Base-by-base conservation (phyloP, 2,888 invertebrate species). In the Liopterus haemorrhoidalis region DNA sequence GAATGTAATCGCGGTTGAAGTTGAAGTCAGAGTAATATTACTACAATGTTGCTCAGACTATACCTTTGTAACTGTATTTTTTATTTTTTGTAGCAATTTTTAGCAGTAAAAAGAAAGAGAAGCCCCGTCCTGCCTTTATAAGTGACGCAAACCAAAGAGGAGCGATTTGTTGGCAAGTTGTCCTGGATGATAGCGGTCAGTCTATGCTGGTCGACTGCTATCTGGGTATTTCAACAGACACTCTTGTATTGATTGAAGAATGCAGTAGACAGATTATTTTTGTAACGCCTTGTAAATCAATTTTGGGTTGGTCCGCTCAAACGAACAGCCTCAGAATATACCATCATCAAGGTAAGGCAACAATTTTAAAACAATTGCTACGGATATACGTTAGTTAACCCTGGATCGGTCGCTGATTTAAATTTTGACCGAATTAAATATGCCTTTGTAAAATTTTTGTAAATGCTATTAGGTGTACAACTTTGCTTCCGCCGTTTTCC, bases 151-250 rank as follows among this genome's bases (percentile, higher is more conserved):
- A 70, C 54, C 82, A 74, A 64, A 76, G 76, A 50, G 90, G 89
- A 11, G 89, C 89, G 4, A 78, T 90, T 53, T 82, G 86, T 56
- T 91, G 88, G 82, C 83, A 85, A 62, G 85, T 89, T 38, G 76
- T 82, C 61, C 66, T 82, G 36, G 81, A 82, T 54, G 82, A 79
- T 62, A 81, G 82, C 64, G 81, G 70, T 62, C 81, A 80, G 68
- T 77, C 64, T 8, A 67, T 66, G 50, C 68, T 76, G 33, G 72
- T 89, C 14, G 87, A 88, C 54, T 86, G 89, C 61, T 81, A 85
- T 52, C 74, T 94, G 59, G 93, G 88, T 1, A 80, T 95, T 44
- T 92, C 92, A 3, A 78, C 84, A 0, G 94, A 95, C 61, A 85
- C 85, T 1, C 71, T 95, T 37, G 90, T 93, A 16, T 70, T 95